Conservation (phyloP, 2,797 vertebrate species). For the Centropyge bicolor region DNA sequence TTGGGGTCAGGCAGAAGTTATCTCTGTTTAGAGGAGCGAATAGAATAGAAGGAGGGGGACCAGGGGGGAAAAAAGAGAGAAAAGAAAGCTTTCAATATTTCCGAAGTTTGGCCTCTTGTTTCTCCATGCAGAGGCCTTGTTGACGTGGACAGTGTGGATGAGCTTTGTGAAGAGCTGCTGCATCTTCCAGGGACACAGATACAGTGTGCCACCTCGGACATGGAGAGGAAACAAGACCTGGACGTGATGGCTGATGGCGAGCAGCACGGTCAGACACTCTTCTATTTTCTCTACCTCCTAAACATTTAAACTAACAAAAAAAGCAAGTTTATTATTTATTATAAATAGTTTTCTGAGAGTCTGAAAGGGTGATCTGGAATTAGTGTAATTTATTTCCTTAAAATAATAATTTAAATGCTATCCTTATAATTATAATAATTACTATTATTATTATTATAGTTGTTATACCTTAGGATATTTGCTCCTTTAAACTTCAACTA, state of each 20-base stretch:
- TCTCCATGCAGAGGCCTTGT: slow-evolving; percentile 74
- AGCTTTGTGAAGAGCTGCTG: slow-evolving; percentile 69
- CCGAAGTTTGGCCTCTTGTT: slow-evolving; percentile 82
- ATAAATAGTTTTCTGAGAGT: background rate
- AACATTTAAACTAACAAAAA: background rate
- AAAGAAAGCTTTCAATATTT: slow-evolving; percentile 81
- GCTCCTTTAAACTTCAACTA: background rate
- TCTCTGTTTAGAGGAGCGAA: slow-evolving; percentile 82
- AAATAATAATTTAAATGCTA: background rate
- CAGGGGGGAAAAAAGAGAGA: slow-evolving; percentile 69
- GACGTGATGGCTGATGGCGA: slow-evolving; percentile 60
- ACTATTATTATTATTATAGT: slow-evolving; percentile 11
- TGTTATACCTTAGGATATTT: background rate
- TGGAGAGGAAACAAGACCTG: slow-evolving; percentile 61
- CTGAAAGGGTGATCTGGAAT: background rate
- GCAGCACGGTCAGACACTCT: slow-evolving; percentile 71
- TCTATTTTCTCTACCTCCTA: background rate
- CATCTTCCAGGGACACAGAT: slow-evolving; percentile 59
- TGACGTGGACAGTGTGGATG: slow-evolving; percentile 71
- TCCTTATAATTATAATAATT: background rate
- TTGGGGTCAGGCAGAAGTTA: slow-evolving; percentile 97
- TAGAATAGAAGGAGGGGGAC: slow-evolving; percentile 67
- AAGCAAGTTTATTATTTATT: background rate
- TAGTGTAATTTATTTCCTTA: background rate
- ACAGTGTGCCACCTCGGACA: slow-evolving; percentile 64